These are phyloP conservation scores for Physocephala rufipes DNA, from an alignment of 2,888 invertebrate genomes.

Conservation along the genomic window DNA sequence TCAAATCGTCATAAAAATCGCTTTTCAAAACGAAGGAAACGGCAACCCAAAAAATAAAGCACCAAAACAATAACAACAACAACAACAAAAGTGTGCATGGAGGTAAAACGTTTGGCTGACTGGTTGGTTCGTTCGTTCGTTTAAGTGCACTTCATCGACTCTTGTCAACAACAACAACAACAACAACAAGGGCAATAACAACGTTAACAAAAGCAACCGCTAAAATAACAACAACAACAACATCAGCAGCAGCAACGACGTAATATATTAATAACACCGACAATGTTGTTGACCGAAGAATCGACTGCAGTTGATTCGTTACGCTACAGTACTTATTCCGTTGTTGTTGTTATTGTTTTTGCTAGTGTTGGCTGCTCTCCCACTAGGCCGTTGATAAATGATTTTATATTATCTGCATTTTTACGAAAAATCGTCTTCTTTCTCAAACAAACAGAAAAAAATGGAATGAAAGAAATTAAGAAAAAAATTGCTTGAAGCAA, in stretches of 20 bases:
- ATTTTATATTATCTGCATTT: constrained; percentile 58
- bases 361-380: constrained; percentile 28
- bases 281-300: background rate
- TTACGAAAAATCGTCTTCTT: constrained; percentile 37
- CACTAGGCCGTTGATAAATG: constrained; percentile 55
- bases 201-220: background rate
- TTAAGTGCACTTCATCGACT: background rate
- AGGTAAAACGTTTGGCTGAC: background rate
- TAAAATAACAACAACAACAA: constrained; percentile 4
- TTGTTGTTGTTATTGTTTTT: background rate
- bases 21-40: background rate
- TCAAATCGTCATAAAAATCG: constrained; percentile 16
- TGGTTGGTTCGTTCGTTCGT: background rate
- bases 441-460: background rate
- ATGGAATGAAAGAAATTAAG: constrained; percentile 3
- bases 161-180: constrained; percentile 8
- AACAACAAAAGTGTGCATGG: constrained; percentile 1
- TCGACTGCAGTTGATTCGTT: background rate
- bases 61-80: too few relatives aligned
- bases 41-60: background rate
- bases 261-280: background rate
- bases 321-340: background rate
- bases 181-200: background rate
- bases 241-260: background rate
- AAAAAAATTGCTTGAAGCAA: constrained; percentile 10